Percentiles rank a stretch among this genome's conserved stretches.
These are phyloP conservation scores for Lepilemur septentrionalis DNA, from an alignment of 2,797 vertebrate genomes.

Conservation along the genomic window DNA sequence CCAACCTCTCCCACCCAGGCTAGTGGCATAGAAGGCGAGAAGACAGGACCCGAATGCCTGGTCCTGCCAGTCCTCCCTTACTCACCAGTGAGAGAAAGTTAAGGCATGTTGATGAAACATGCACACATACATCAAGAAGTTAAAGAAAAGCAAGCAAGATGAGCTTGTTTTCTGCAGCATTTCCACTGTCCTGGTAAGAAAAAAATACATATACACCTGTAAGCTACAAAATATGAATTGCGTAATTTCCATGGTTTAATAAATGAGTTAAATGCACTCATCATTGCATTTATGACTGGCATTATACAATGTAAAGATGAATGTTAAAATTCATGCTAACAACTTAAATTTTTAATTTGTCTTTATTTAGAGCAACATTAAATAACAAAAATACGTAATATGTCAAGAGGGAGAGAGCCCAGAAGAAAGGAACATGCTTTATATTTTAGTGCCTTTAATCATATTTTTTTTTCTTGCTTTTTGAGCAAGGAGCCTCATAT, in stretches of 20 bases:
- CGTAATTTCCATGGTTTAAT: background rate
- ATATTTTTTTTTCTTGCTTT: background rate
- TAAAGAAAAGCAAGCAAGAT: background rate
- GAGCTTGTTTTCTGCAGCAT: background rate
- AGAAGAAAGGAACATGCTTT: background rate
- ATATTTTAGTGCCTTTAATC: background rate
- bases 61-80: background rate
- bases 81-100: background rate
- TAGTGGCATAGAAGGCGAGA: background rate
- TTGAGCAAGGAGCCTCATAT: background rate
- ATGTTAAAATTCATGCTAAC: background rate
- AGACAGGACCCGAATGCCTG: background rate
- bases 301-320: background rate
- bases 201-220: fast-evolving
- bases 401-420: background rate
- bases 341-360: background rate
- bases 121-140: fast-evolving
- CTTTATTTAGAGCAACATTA: background rate
- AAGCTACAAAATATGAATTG: background rate
- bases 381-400: background rate
- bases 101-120: no score
- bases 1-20: background rate
- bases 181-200: background rate
- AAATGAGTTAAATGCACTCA: background rate
- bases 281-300: background rate